Evolutionary conservation across 2,113 vertebrate species (phyloP), one percentile per base, ranked within the genome.

Genomic region (Ctenomys sociabilis): DNA sequence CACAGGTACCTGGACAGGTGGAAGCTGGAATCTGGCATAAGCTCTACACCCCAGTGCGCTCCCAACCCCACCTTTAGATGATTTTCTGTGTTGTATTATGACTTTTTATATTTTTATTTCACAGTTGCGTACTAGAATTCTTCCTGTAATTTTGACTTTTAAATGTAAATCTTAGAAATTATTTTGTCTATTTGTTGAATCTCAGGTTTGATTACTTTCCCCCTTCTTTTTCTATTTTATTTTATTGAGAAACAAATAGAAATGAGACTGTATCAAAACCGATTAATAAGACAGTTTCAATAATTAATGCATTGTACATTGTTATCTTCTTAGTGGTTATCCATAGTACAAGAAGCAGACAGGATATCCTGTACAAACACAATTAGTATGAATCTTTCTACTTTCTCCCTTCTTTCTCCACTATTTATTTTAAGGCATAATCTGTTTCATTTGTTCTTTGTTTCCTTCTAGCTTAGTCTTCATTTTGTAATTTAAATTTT

Each of bases 141-240:
- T 64, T 90, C 80, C 73, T 93, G 75, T 91, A 77, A 30, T 77
- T 94, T 77, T 84, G 84, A 78, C 8, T 45, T 35, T 61, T 80
- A n/a, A 24, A 59, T 52, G 2, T 59, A 82, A 3, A 66, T 49
- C 28, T 61, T 83, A 26, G 37, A 94, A 83, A 43, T 84, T 80
- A 45, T 43, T 70, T 66, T 80, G 66, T 68, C 93, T 68, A 32
- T 75, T 66, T n/a, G 57, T 30, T 64, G 32, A 73, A 59, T 82
- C 73, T 37, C 37, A 86, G 32, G 17, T 54, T 77, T 77, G 64
- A 45, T 70, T 43, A 88, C 82, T 70, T 61, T 80, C 40, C 8
- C 35, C 35, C 6, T 91, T 45, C 57, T n/a, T n/a, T n/a, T n/a
- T n/a, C n/a, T n/a, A n/a, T n/a, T n/a, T n/a, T n/a, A n/a, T n/a